These are phyloP conservation scores for Galago senegalensis DNA, from an alignment of 2,797 vertebrate species.

Conservation along the genomic window DNA sequence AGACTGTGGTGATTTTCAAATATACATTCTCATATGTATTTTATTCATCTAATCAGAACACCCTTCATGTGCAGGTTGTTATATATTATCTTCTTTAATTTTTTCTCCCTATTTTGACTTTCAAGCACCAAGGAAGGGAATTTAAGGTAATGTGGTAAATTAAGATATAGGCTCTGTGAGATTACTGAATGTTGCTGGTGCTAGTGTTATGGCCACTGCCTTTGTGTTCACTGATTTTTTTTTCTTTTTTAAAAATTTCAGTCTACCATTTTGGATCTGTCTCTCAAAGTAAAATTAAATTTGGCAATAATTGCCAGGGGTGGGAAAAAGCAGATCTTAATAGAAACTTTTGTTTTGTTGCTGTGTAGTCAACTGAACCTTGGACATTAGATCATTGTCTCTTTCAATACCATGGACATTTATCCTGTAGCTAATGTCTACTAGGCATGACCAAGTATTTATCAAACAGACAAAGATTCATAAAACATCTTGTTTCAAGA, in stretches of 20 bases:
- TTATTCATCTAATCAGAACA: slow-evolving; percentile 38
- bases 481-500: background rate
- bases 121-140: background rate
- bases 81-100: slow-evolving; percentile 32
- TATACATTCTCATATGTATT: background rate
- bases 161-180: background rate
- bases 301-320: background rate
- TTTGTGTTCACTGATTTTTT: background rate
- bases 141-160: slow-evolving; percentile 44
- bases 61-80: slow-evolving; percentile 30
- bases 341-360: slow-evolving; percentile 44
- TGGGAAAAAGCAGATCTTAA: background rate
- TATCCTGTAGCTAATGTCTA: background rate
- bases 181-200: background rate
- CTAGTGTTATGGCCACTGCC: background rate
- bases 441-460: background rate
- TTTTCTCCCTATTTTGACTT: slow-evolving; percentile 48
- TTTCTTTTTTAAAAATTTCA: background rate
- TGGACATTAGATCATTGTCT: background rate
- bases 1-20: slow-evolving; percentile 45
- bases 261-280: background rate
- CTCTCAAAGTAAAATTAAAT: slow-evolving; percentile 39
- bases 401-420: background rate
- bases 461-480: background rate
- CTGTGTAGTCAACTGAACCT: background rate